Base-by-base conservation (phyloP, 2,888 invertebrate genomes). In the Trichopria drosophilae region DNA sequence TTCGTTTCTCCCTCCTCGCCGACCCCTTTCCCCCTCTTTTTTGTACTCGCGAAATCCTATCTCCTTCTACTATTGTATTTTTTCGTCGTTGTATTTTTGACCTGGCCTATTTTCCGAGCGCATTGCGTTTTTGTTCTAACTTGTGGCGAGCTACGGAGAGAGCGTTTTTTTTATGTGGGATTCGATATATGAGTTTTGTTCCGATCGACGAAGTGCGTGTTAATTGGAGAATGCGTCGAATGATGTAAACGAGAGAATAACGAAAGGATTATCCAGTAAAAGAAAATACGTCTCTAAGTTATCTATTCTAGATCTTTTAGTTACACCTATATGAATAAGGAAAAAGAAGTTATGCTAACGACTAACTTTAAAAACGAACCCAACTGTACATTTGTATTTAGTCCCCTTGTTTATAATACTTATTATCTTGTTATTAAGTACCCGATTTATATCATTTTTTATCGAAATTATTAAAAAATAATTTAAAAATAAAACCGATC, bases 391-490 rank as follows among this genome's bases (percentile, higher is more conserved):
- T 75, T 75, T 75, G 75, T 75, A 75, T 75, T 72, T 74, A 75
- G 75, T 69, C 68, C 66, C 68, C 71, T 72, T 75, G 73, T 75
- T 74, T 73, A 74, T 75, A 73, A 73, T 72, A 75, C 73, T 70
- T 75, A 73, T 75, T 73, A 73, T 69, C 72, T 74, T 74, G 74
- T 75, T 75, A 72, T 72, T 74, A 75, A 73, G 73, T 73, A 72
- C 66, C 67, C 73, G 65, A 73, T 75, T 75, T 75, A 71, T 75
- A 74, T 75, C 73, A 75, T 75, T 75, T 75, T 75, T 74, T 75
- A 75, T 74, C 69, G 68, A 75, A 72, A 73, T 75, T 73, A 75
- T 75, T 73, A 75, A 75, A 75, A 75, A 75, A 75, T 72, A 66
- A 72, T 71, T 73, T 68, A 67, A 74, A 75, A 74, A 71, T 66